These are phyloP conservation scores for Pluvialis apricaria DNA, from an alignment of 2,113 vertebrate species.

Conservation along the genomic window DNA sequence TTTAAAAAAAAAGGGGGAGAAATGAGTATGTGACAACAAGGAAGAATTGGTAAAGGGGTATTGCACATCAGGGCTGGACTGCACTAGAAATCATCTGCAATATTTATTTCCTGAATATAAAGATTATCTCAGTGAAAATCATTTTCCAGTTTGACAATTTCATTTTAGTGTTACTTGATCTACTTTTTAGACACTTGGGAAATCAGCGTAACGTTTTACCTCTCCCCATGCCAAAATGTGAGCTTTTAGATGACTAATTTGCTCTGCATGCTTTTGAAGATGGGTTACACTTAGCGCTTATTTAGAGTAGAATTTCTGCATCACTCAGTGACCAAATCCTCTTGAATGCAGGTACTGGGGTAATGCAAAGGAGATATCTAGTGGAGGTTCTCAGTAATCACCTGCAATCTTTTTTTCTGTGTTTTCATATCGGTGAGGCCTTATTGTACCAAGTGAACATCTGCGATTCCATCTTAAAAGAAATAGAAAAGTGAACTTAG, in stretches of 20 bases:
- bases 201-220: slow-evolving; percentile 70
- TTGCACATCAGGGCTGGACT: not conserved
- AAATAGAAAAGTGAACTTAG: not conserved
- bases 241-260: slow-evolving; percentile 72
- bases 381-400: slow-evolving; percentile 12
- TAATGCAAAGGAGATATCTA: slow-evolving; percentile 46
- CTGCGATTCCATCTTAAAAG: slow-evolving; percentile 37
- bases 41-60: not conserved
- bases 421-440: slow-evolving; percentile 37
- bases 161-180: slow-evolving; percentile 72
- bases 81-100: slow-evolving; percentile 9
- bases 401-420: slow-evolving; percentile 19
- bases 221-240: slow-evolving; percentile 56
- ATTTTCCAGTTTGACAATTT: slow-evolving; percentile 73
- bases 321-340: slow-evolving; percentile 47
- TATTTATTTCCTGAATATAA: slow-evolving; percentile 63
- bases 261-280: slow-evolving; percentile 55
- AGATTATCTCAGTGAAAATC: slow-evolving; percentile 62
- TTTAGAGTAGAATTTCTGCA: slow-evolving; percentile 61
- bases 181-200: slow-evolving; percentile 72
- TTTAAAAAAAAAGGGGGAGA: not conserved
- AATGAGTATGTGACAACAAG: not conserved
- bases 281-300: slow-evolving; percentile 33
- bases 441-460: not conserved
- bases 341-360: slow-evolving; percentile 40